Percentiles rank a stretch among this genome's conserved stretches.
Conservation (phyloP, 2,113 vertebrate genomes). For the Malurus cyaneus region DNA sequence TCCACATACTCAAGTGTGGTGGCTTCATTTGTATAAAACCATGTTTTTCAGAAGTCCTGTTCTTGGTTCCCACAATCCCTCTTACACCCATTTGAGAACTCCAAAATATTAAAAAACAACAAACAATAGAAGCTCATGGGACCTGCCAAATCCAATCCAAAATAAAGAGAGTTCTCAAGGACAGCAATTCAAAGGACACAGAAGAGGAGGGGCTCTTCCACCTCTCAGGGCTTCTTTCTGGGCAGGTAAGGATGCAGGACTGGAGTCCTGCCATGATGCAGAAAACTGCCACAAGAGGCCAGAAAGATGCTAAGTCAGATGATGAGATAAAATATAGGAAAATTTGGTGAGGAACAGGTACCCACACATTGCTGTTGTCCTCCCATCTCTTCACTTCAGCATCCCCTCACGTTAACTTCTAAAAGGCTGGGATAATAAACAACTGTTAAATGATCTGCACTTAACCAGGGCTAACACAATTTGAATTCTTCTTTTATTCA, state of each 20-base stretch:
- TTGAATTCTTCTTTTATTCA: neutral
- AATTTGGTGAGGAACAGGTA: neutral
- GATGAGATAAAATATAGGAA: neutral
- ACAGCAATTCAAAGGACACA: neutral
- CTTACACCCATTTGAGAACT: neutral
- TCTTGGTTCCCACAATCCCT: neutral
- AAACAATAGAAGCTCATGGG: neutral
- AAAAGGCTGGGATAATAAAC: neutral
- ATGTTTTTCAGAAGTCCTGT: neutral
- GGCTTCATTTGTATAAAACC: neutral
- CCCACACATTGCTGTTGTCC: neutral
- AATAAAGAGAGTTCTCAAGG: neutral
- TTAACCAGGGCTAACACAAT: neutral
- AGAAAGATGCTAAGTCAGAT: neutral
- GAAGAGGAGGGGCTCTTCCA: neutral
- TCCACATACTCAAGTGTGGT: neutral
- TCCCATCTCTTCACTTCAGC: neutral
- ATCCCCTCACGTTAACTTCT: neutral
- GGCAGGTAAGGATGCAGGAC: neutral
- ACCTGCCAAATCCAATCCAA: neutral
- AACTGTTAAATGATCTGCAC: neutral
- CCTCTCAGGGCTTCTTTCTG: neutral
- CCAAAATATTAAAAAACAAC: neutral
- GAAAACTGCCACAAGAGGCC: neutral
- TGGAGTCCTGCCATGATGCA: neutral